Base-by-base conservation (phyloP, 2,888 invertebrate genomes). In the Lypha dubia region DNA sequence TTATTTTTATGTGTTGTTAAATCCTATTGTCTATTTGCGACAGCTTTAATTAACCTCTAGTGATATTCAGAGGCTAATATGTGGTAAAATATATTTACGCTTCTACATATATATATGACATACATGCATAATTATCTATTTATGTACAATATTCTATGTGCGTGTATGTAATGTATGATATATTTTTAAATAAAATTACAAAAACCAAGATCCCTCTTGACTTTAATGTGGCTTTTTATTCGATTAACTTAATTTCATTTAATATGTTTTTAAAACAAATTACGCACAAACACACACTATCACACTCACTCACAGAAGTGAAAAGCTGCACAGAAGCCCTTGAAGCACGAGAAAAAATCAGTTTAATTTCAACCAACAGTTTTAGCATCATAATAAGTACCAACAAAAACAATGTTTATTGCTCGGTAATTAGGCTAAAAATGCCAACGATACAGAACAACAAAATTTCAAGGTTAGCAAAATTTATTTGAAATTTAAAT, bases 221-320 rank as follows among this genome's bases (percentile, higher is more conserved):
- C 28, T 28, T 28, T 28, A 28, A 28, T 28, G 28, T 28, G 28
- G 28, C 15, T 44, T 11, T 44, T 38, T 67, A 38, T 73, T 67
- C 60, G 38, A 73, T 79, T 79, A 62, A 74, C 13, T 83, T 75
- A 75, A 79, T 79, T 83, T 56, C 51, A 65, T 65, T 79, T 83
- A 79, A 77, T 35, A 68, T 70, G 74, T 49, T 74, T 79, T 41
- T 22, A 56, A 63, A 73, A 41, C 44, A 58, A 76, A 79, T 65
- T 60, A 5, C 49, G 8, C 32, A 46, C 3, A 41, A 35, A 38
- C 32, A 13, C 38, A 51, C 28, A 28, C 28, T 2, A 2, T 4
- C 28, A 28, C 28, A 5, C 28, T 4, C 28, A 28, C 28, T 28
- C 28, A 28, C 28, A 28, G 28, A 53, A 56, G 22, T 13, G 38